phyloP scores from a whole-genome alignment of 2,113 vertebrate species.

The Cyanocitta stelleri region DNA sequence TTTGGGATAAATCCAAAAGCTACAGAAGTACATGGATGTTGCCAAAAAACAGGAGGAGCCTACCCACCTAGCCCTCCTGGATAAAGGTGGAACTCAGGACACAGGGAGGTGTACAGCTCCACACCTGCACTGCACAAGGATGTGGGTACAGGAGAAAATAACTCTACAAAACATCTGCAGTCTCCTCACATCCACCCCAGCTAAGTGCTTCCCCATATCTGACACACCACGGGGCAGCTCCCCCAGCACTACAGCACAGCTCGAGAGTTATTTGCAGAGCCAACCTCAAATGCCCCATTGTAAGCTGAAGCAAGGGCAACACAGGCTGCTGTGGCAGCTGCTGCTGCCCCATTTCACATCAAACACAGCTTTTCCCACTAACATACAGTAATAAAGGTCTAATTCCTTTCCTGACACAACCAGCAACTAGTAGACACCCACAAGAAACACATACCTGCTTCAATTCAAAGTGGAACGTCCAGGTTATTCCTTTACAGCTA shows the following conservation, averaged over 20 bases:
- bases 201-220: too few relatives aligned
- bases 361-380: neutral
- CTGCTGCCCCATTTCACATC: neutral
- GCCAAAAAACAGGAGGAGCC: neutral
- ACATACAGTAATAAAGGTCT: neutral
- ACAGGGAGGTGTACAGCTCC: neutral
- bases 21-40: fast-evolving
- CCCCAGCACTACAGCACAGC: fast-evolving
- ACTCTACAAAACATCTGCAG: neutral
- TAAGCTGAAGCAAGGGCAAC: neutral
- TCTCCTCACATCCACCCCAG: neutral
- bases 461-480: neutral
- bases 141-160: neutral
- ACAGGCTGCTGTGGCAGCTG: neutral
- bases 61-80: neutral
- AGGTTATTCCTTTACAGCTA: neutral
- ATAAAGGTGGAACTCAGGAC: neutral
- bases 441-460: neutral
- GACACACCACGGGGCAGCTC: neutral
- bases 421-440: neutral
- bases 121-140: neutral
- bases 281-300: neutral
- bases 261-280: neutral
- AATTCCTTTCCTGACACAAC: neutral
- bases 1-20: neutral